phyloP scores from a whole-genome alignment of 2,797 vertebrate genomes.

The Lateolabrax maculatus region DNA sequence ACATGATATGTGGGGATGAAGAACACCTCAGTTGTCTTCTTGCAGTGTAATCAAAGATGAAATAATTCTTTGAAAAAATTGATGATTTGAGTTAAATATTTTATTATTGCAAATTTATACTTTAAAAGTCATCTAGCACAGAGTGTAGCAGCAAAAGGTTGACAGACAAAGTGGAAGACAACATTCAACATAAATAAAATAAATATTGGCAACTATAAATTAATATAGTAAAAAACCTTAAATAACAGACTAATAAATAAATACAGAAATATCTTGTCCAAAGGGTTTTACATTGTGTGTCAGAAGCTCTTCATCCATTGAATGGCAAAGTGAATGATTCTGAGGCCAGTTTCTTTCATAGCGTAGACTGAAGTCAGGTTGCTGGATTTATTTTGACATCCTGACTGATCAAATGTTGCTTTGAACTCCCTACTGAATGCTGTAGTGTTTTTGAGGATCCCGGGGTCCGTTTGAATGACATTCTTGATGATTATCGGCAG shows the following conservation, averaged over 20 bases:
- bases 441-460: accelerated
- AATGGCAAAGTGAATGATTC: slow-evolving; percentile 37
- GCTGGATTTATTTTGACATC: too few species aligned
- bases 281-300: accelerated
- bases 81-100: slow-evolving; percentile 10
- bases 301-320: slow-evolving; percentile 55
- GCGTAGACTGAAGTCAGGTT: accelerated
- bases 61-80: background rate
- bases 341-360: background rate
- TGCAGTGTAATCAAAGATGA: background rate
- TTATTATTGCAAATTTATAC: slow-evolving; percentile 11
- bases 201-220: slow-evolving; percentile 15
- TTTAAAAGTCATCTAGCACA: background rate
- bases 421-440: accelerated
- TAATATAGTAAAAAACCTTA: slow-evolving; percentile 5
- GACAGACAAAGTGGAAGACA: background rate
- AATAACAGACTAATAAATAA: background rate
- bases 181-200: slow-evolving; percentile 24
- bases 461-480: accelerated
- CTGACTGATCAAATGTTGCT: accelerated
- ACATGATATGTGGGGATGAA: background rate
- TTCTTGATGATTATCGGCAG: background rate
- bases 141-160: background rate
- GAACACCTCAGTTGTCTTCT: background rate
- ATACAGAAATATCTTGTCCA: slow-evolving; percentile 13